These are phyloP conservation scores for Sebastes fasciatus DNA, from an alignment of 2,113 vertebrate species.

Conservation along the genomic window DNA sequence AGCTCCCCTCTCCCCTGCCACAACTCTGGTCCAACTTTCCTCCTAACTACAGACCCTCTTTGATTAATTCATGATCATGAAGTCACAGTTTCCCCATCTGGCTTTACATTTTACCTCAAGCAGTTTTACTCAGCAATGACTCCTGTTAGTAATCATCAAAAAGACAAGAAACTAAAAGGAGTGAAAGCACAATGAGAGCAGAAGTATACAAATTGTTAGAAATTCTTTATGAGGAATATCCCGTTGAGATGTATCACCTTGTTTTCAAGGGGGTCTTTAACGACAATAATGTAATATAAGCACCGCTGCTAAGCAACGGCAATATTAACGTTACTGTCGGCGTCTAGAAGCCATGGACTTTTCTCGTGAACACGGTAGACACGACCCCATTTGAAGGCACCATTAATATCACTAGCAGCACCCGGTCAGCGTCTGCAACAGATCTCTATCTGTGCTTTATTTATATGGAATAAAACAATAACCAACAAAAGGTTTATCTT, in stretches of 20 bases:
- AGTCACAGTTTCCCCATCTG: conserved; percentile 63
- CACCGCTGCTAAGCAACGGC: too few relatives aligned
- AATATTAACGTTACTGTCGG: too few relatives aligned
- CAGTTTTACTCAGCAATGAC: not conserved
- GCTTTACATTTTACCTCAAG: conserved; percentile 16
- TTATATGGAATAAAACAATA: not conserved
- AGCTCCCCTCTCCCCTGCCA: not conserved
- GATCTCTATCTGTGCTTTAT: not conserved
- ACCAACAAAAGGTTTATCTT: not conserved
- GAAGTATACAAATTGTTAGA: not conserved
- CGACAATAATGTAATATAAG: too few relatives aligned
- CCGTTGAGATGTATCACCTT: too few relatives aligned
- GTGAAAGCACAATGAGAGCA: not conserved
- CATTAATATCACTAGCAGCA: too few relatives aligned
- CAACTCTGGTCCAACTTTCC: conserved; percentile 47
- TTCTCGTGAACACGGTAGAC: too few relatives aligned
- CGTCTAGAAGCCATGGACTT: too few relatives aligned
- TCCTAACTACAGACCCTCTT: conserved; percentile 52
- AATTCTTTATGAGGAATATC: not conserved
- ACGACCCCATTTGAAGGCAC: too few relatives aligned
- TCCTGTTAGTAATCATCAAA: not conserved
- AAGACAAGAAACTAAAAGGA: not conserved
- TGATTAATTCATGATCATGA: conserved; percentile 61
- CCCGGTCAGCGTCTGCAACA: too few relatives aligned
- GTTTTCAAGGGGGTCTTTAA: too few relatives aligned